phyloP scores from a whole-genome alignment of 2,113 vertebrate species.

The Boleophthalmus pectinirostris region DNA sequence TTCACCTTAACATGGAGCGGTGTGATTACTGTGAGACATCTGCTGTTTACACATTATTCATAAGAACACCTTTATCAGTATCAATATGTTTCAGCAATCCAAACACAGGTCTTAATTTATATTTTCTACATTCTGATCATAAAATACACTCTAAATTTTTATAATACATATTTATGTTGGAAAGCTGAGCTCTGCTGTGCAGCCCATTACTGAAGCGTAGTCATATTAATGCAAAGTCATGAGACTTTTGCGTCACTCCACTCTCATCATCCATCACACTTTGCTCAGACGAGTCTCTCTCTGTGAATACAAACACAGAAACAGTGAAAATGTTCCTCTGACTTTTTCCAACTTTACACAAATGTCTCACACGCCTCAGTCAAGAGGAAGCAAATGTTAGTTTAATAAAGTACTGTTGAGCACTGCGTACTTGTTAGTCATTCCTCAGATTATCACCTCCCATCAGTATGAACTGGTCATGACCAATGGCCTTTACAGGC shows the following conservation, averaged over 20 bases:
- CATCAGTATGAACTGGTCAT: neutral
- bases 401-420: neutral
- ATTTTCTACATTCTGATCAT: neutral
- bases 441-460: neutral
- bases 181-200: neutral
- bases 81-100: neutral
- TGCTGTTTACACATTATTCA: slow-evolving; percentile 33
- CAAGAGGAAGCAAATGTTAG: neutral
- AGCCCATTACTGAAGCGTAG: neutral
- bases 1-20: slow-evolving; percentile 38
- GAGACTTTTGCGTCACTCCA: slow-evolving; percentile 13
- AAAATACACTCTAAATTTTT: neutral
- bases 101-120: neutral
- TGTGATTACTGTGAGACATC: slow-evolving; percentile 41
- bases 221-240: slow-evolving; percentile 9
- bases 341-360: neutral
- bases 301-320: slow-evolving; percentile 11
- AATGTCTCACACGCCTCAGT: neutral
- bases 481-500: neutral
- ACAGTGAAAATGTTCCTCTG: slow-evolving; percentile 6
- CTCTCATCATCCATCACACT: slow-evolving; percentile 9
- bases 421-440: neutral
- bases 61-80: neutral
- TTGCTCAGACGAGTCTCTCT: slow-evolving; percentile 2
- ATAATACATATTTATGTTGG: neutral